These are phyloP conservation scores for Phyllostomus discolor DNA, from an alignment of 2,113 vertebrate genomes.

Conservation along the genomic window DNA sequence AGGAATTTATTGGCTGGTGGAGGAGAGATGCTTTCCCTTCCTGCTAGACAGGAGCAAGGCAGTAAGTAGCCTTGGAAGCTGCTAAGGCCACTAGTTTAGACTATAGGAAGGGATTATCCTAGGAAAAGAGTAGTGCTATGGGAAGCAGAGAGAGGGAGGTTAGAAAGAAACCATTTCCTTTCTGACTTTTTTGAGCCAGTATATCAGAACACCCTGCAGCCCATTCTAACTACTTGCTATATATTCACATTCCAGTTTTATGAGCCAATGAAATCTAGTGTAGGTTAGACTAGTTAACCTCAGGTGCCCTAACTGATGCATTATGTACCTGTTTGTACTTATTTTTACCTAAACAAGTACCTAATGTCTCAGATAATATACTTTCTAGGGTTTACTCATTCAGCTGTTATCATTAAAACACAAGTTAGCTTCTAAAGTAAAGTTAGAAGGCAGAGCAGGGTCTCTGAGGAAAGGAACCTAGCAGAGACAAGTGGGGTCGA, in stretches of 20 bases:
- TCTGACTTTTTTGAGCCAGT: neutral
- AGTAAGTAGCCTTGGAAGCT: neutral
- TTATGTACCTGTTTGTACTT: neutral
- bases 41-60: neutral
- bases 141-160: neutral
- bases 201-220: neutral
- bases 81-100: neutral
- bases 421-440: neutral
- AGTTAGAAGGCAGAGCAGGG: neutral
- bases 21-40: neutral
- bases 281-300: neutral
- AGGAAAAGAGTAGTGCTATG: neutral
- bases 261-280: neutral
- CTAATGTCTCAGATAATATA: neutral
- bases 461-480: neutral
- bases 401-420: neutral
- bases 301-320: neutral
- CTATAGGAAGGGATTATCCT: neutral
- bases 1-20: neutral
- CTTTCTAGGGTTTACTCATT: neutral
- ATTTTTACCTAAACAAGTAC: neutral
- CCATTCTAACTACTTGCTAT: neutral
- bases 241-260: neutral
- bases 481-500: neutral
- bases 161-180: constrained; percentile 12